Evolutionary conservation across 2,888 invertebrate genomes (phyloP).

Genomic region (Aphidoletes aphidimyza): DNA sequence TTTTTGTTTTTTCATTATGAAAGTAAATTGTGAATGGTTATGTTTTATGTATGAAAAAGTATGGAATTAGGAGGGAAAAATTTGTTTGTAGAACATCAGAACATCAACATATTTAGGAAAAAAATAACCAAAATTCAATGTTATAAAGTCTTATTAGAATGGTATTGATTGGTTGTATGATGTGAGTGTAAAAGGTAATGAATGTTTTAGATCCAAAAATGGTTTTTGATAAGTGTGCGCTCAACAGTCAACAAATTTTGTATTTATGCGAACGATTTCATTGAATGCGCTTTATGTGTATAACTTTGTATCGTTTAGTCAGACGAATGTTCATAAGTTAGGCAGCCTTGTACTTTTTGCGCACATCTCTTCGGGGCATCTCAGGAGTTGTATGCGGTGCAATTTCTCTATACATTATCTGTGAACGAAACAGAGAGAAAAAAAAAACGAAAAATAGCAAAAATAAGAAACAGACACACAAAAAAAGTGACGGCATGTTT

Average conservation of each 20-base stretch:
- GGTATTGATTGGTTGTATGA: background rate
- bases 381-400: slow-evolving; percentile 63
- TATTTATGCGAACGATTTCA: background rate
- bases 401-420: slow-evolving; percentile 65
- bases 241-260: slow-evolving; percentile 1
- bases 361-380: slow-evolving; percentile 63
- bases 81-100: no score
- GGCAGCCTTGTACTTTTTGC: slow-evolving; percentile 65
- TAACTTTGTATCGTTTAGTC: no score
- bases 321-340: slow-evolving; percentile 60
- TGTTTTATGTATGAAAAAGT: no score
- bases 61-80: no score
- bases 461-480: background rate
- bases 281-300: background rate
- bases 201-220: no score
- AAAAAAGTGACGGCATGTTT: no score
- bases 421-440: slow-evolving; percentile 58
- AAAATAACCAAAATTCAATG: no score
- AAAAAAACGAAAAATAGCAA: background rate
- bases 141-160: background rate
- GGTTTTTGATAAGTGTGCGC: background rate
- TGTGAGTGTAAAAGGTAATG: no score
- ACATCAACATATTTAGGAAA: no score
- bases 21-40: no score
- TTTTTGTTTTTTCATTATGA: no score